A percentile compares a stretch with the other conserved stretches of the same genome.
Conservation (phyloP, 2,797 vertebrate genomes). For the Gadopsis bispinosus region DNA sequence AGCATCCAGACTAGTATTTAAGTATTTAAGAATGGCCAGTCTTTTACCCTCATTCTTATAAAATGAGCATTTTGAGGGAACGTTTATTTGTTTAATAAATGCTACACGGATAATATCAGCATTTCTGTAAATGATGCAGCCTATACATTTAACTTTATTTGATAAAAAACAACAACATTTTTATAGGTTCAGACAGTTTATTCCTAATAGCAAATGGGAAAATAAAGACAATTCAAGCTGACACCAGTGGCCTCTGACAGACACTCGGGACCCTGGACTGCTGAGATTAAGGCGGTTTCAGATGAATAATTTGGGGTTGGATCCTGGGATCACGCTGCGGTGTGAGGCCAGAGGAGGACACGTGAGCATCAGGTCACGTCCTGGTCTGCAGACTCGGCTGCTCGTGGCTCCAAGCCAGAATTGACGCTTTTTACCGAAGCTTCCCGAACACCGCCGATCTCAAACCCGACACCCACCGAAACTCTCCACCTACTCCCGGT, state of each 20-base stretch:
- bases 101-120: no score
- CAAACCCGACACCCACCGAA: constrained; percentile 66
- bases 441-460: constrained; percentile 69
- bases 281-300: no score
- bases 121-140: no score
- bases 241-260: not conserved
- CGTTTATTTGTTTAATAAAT: not conserved
- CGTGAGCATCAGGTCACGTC: no score
- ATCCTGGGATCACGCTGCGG: no score
- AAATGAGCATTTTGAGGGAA: no score
- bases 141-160: not conserved
- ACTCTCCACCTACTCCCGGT: constrained; percentile 52
- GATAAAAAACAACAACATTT: not conserved
- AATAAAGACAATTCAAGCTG: not conserved
- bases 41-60: no score
- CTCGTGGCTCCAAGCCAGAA: constrained; percentile 28
- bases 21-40: no score
- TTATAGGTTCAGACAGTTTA: not conserved
- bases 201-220: not conserved
- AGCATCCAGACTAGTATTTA: no score
- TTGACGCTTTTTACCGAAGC: constrained; percentile 55
- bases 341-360: no score
- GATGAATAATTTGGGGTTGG: no score
- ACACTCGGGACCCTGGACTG: not conserved
- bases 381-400: constrained; percentile 28